These are phyloP conservation scores for Chrysaora quinquecirrha DNA, from an alignment of 30 jellyfish, hydroid and myxozoan species.

Conservation along the genomic window DNA sequence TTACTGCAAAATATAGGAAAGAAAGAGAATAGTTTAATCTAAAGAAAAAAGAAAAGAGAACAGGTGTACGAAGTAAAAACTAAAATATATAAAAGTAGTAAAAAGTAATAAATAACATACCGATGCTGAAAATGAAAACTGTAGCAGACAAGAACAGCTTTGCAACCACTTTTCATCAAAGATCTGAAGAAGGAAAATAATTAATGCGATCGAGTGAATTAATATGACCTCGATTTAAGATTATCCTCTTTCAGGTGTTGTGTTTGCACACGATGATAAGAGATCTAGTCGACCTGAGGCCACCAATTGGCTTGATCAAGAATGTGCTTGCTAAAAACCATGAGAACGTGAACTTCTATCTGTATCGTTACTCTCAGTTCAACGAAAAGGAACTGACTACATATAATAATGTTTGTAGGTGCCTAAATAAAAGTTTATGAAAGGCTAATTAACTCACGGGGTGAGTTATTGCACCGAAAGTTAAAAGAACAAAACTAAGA, in stretches of 20 bases:
- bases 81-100: too few species aligned
- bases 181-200: constrained; percentile 43
- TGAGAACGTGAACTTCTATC: background rate
- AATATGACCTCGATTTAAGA: constrained; percentile 60
- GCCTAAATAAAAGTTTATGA: background rate
- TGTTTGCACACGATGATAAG: constrained; percentile 62
- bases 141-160: too few species aligned
- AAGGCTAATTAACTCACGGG: constrained; percentile 32
- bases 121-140: too few species aligned
- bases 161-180: constrained; percentile 3
- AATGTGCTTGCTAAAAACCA: background rate
- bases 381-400: too few species aligned
- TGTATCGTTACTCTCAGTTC: too few species aligned
- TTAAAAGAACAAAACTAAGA: constrained; percentile 21
- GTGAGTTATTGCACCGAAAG: constrained; percentile 24
- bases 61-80: too few species aligned
- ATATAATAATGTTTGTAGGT: too few species aligned
- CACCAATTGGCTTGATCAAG: background rate
- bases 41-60: too few species aligned
- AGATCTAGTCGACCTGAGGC: constrained; percentile 24
- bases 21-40: too few species aligned
- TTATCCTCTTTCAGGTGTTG: constrained; percentile 54
- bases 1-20: too few species aligned
- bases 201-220: constrained; percentile 47
- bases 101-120: too few species aligned